These are phyloP conservation scores for Pyxicephalus adspersus DNA, from an alignment of 2,113 vertebrate genomes.

Conservation along the genomic window DNA sequence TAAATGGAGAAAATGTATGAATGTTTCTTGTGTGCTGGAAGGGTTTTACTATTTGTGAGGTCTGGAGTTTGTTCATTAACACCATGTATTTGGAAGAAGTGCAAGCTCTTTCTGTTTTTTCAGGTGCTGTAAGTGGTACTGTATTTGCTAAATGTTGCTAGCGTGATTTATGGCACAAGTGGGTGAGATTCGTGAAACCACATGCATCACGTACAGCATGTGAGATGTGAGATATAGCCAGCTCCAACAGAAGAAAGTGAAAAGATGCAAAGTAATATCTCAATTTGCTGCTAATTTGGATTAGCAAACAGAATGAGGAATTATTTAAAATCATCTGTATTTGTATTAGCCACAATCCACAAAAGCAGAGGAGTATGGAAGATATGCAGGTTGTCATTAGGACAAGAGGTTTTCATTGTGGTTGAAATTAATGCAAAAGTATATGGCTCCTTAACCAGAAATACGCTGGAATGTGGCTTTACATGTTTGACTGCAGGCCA, in stretches of 20 bases:
- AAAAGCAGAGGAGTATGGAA: background rate
- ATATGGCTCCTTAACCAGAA: slow-evolving; percentile 18
- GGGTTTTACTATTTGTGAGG: slow-evolving; percentile 30
- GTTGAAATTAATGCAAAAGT: background rate
- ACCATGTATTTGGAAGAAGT: slow-evolving; percentile 29
- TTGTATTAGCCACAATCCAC: background rate
- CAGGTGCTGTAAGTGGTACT: slow-evolving; percentile 29
- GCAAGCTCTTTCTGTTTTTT: slow-evolving; percentile 35
- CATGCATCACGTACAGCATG: slow-evolving; percentile 1
- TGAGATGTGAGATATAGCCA: background rate
- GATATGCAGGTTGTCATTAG: slow-evolving; percentile 30
- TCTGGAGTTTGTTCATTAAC: slow-evolving; percentile 41
- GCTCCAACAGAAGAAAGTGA: background rate
- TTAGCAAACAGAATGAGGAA: slow-evolving; percentile 11
- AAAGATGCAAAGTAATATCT: background rate
- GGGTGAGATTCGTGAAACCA: slow-evolving; percentile 17
- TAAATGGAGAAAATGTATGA: background rate
- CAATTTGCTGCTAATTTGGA: slow-evolving; percentile 21
- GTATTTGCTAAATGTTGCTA: background rate
- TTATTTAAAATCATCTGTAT: background rate
- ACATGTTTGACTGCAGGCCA: slow-evolving; percentile 35
- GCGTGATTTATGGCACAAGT: slow-evolving; percentile 38
- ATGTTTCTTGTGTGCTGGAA: background rate
- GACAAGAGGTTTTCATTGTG: slow-evolving; percentile 9
- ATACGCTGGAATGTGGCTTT: slow-evolving; percentile 25